A percentile compares a stretch with the other conserved stretches of the same genome.
Conservation (phyloP, 2,113 vertebrate species). For the Jaculus jaculus region DNA sequence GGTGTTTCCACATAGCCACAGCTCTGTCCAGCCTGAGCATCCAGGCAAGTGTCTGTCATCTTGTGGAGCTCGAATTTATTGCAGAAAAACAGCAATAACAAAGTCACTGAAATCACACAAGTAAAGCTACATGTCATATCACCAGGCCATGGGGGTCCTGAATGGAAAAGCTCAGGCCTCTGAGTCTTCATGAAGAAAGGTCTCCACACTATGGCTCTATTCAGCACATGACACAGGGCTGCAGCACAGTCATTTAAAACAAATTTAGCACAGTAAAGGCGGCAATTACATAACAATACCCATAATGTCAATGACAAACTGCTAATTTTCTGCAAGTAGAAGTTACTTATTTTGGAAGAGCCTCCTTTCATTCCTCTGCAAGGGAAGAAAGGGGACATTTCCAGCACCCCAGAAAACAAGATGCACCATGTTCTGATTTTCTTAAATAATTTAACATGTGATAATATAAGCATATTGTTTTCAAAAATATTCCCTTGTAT, state of each 20-base stretch:
- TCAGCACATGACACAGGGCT: neutral
- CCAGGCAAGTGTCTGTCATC: neutral
- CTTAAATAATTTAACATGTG: constrained; percentile 50
- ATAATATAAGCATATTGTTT: constrained; percentile 16
- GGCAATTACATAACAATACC: neutral
- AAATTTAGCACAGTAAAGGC: neutral
- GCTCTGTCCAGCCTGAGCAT: neutral
- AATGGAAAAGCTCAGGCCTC: neutral
- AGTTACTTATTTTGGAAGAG: constrained; percentile 54
- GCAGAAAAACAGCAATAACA: neutral
- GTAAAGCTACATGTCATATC: neutral
- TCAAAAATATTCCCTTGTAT: neutral
- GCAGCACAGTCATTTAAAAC: neutral
- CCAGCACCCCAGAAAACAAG: constrained; percentile 26
- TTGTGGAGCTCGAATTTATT: neutral
- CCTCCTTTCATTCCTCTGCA: constrained; percentile 50
- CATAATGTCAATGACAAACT: neutral
- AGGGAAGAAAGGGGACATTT: neutral
- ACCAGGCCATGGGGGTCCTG: neutral
- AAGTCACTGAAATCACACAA: neutral
- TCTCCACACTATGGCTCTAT: neutral
- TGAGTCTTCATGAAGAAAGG: neutral
- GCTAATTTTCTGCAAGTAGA: constrained; percentile 31
- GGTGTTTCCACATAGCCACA: neutral
- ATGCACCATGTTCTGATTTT: neutral